Conservation (phyloP, 2,797 vertebrate species). For the Mareca penelope region DNA sequence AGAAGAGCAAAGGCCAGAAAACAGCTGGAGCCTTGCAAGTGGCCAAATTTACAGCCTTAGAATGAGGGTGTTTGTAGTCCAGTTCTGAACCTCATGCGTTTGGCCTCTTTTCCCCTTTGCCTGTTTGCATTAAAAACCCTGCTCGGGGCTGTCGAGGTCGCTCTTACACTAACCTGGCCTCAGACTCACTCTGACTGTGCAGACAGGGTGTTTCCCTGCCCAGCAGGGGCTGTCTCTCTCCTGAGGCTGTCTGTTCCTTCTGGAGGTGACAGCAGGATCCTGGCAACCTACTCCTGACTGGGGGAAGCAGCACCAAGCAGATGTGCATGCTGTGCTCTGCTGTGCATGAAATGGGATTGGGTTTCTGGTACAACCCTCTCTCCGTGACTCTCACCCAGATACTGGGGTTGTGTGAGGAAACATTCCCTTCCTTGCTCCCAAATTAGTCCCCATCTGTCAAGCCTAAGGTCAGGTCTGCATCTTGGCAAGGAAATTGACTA, state of each 20-base stretch:
- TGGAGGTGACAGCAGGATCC: background rate
- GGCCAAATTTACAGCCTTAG: background rate
- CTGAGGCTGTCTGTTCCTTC: background rate
- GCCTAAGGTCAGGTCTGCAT: background rate
- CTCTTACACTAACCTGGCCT: no score
- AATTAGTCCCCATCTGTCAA: background rate
- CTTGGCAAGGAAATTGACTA: background rate
- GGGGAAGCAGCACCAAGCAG: background rate
- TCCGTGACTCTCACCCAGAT: background rate
- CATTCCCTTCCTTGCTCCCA: background rate
- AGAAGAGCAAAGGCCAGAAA: background rate
- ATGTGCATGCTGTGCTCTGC: background rate
- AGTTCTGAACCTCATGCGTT: background rate
- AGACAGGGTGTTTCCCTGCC: no score
- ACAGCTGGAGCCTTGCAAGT: background rate
- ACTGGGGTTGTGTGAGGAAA: background rate
- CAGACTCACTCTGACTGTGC: background rate
- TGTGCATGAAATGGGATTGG: no score
- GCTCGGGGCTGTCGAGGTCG: rapidly evolving
- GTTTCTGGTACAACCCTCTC: background rate
- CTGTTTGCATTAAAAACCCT: background rate
- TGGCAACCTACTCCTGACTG: background rate
- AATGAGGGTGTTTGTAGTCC: background rate
- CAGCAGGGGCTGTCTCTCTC: background rate
- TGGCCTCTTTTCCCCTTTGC: no score